Evolutionary conservation across 1,140 invertebrate genomes (phyloP), one percentile per base, ranked within the genome.

Genomic region (Drosophila pruinosa): DNA sequence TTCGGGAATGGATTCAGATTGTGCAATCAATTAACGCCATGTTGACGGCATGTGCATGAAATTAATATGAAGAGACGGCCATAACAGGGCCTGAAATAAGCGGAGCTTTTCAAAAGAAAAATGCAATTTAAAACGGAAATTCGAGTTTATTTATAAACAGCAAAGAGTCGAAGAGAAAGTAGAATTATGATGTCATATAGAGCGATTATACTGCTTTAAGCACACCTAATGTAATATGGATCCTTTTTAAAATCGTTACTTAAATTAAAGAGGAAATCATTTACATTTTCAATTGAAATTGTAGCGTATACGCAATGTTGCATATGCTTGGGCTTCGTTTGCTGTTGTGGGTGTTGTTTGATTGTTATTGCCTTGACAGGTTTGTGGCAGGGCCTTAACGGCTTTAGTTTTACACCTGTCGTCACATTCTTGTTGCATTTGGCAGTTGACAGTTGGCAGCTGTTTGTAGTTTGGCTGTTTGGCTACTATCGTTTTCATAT

Each of bases 21-120:
- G 52, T 63, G 67, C 57, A 72, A 58, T 75, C 72, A 72, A 72
- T 79, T 75, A 67, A 52, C 52, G 39, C 28, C 50, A 14, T 8
- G 31, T 54, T 22, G 48, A 12, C 17, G 39, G 15, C 34, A 47
- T 28, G 59, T 39, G 24, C 28, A 22, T 48, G 28, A 64, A 54
- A 56, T 56, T 54, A 64, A 39, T 61, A 70, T 48, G 67, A 17
- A 19, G 15, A 39, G 28, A 36, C 21, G 39, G 7, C 14, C 45
- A 26, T 8, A 15, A 6, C 12, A 14, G 19, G 8, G 19, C 12
- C 22, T 1, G 1, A 45, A 24, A 22, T 56, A 43, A 54, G 36
- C 24, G 26, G 7, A 7, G 6, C 10, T 3, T 28, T 48, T 58
- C 12, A 0, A 1, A 3, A 7, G 34, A 10, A 36, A 50, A 6